Evolutionary conservation across 2,888 invertebrate species (phyloP).

Genomic region (Mythimna pallens): DNA sequence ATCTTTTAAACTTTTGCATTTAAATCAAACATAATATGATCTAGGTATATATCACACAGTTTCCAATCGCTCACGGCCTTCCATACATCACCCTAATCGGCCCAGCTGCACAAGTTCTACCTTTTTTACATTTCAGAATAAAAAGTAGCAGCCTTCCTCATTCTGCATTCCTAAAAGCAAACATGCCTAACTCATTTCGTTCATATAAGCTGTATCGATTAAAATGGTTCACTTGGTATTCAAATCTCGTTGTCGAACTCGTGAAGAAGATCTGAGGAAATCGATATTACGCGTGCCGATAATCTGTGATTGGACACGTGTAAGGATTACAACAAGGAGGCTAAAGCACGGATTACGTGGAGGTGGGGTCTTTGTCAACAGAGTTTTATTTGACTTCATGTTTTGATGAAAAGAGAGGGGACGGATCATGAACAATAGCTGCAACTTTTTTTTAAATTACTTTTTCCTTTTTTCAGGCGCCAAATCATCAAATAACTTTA

Average conservation of each 20-base stretch:
- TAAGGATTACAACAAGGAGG: conserved; percentile 19
- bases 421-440: not conserved
- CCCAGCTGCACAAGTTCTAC: not conserved
- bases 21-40: too few relatives aligned
- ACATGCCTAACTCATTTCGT: conserved; percentile 1
- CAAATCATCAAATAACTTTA: too few relatives aligned
- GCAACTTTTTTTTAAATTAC: not conserved
- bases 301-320: conserved; percentile 52
- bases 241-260: conserved; percentile 29
- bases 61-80: not conserved
- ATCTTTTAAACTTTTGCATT: too few relatives aligned
- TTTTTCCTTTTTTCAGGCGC: too few relatives aligned
- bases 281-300: conserved; percentile 35
- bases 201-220: conserved; percentile 41
- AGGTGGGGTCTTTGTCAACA: conserved; percentile 15
- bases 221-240: conserved; percentile 48
- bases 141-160: conserved; percentile 7
- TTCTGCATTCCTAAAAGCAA: not conserved
- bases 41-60: too few relatives aligned
- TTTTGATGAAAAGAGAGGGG: not conserved
- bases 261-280: conserved; percentile 35
- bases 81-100: conserved; percentile 9
- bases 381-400: not conserved
- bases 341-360: conserved; percentile 8
- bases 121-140: not conserved